phyloP scores from a whole-genome alignment of 1,140 invertebrate species.

The Nomia melanderi region DNA sequence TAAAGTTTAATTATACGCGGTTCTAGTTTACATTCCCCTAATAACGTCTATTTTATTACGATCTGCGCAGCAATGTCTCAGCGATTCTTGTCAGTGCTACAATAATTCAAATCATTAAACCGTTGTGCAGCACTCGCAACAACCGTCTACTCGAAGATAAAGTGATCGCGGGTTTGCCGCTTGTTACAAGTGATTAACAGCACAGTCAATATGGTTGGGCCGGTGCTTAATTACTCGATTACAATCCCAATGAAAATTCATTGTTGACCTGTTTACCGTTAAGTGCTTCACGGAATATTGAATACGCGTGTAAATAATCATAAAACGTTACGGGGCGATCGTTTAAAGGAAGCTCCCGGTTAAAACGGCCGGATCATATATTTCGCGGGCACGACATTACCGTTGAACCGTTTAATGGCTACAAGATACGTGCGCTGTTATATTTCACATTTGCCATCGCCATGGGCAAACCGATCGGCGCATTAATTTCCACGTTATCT shows the following conservation, averaged over 20 bases:
- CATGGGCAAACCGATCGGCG: neutral
- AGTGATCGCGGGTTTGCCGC: no score
- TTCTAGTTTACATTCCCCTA: no score
- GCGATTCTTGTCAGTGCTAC: no score
- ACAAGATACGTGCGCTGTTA: slow-evolving; percentile 22
- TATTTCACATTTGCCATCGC: slow-evolving; percentile 33
- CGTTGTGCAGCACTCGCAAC: no score
- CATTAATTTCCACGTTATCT: slow-evolving; percentile 41
- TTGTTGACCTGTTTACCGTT: neutral
- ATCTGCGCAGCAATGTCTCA: no score
- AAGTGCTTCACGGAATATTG: neutral
- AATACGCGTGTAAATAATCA: neutral
- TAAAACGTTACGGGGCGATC: neutral
- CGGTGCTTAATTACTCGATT: neutral
- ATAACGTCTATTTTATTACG: no score
- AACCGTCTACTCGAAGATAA: no score
- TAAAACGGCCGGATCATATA: neutral
- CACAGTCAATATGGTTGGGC: no score
- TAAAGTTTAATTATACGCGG: no score
- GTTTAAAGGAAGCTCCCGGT: neutral
- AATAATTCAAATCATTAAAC: no score
- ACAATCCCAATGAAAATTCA: neutral
- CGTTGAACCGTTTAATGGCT: slow-evolving; percentile 18
- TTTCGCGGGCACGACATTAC: neutral
- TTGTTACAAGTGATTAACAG: no score